phyloP scores from a whole-genome alignment of 92 coral and sea anemone genomes.

The Epizoanthus scotinus region DNA sequence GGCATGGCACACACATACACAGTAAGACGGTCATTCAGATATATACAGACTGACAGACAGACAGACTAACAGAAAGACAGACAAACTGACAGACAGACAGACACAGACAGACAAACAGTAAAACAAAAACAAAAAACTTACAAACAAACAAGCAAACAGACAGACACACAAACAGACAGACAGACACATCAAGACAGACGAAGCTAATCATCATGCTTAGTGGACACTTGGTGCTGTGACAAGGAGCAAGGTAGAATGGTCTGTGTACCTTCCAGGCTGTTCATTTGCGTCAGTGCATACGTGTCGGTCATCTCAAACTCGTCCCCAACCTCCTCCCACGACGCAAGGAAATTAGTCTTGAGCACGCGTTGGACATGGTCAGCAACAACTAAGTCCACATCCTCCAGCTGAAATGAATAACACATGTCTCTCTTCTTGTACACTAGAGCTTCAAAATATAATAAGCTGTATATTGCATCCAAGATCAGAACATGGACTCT shows the following conservation, averaged over 20 bases:
- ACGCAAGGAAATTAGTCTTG: slow-evolving; percentile 94
- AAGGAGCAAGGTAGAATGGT: background rate
- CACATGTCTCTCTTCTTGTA: no score
- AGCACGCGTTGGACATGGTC: slow-evolving; percentile 95
- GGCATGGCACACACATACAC: background rate
- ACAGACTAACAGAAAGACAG: background rate
- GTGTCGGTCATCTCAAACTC: slow-evolving; percentile 94
- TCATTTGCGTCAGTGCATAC: slow-evolving; percentile 95
- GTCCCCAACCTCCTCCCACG: slow-evolving; percentile 99
- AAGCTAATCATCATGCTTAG: background rate
- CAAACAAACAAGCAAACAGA: background rate
- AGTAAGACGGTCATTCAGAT: background rate
- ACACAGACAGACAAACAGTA: background rate
- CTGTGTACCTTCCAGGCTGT: slow-evolving; percentile 85
- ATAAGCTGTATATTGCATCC: no score
- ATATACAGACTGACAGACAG: background rate
- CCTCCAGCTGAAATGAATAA: slow-evolving; percentile 73
- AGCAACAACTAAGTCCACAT: slow-evolving; percentile 91
- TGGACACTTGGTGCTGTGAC: background rate
- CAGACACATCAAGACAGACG: background rate
- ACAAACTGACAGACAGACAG: background rate
- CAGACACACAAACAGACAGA: background rate
- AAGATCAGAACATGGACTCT: no score
- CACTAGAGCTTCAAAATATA: no score
- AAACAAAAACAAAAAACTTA: background rate